Base-by-base conservation (phyloP, 1,140 invertebrate genomes). In the Temnothorax curvispinosus region DNA sequence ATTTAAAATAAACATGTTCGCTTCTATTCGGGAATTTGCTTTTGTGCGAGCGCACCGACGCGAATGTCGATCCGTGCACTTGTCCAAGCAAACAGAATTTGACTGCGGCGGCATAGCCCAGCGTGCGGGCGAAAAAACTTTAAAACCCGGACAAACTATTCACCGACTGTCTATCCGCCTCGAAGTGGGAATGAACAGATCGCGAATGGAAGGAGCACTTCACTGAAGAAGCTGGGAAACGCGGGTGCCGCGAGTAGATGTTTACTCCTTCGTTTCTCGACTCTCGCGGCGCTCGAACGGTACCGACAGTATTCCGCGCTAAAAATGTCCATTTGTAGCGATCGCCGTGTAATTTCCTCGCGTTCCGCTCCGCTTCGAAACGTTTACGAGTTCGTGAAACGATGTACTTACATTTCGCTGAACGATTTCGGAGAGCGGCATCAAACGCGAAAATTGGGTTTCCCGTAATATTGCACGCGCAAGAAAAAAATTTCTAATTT, bases 171-270 rank as follows among this genome's bases (percentile, higher is more conserved):
- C 82, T 85, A 65, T 78, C 50, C 47, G 38, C 9, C 38, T 35
- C 58, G 15, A 65, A 76, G 62, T 85, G 58, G 50, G 80, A 58
- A 84, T 54, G 82, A 85, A 65, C 74, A 85, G 64, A 75, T 85
- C 47, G 72, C 71, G 74, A 85, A 85, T 85, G 27, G 82, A 77
- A 64, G 82, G 7, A 65, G 74, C 75, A 78, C 82, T 85, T 64
- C 21, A 60, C 74, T 44, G 47, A 65, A 85, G 89, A 92, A 91
- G 84, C 82, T 84, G 32, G 67, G 71, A 78, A 85, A 85, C 72
- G 62, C 27, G 27, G 27, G 54, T 44, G 76, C 60, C 35, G 47
- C 44, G 74, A 65, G 47, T 78, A 62, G 72, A 77, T 78, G 74
- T 76, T 78, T 85, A 65, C 82, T 65, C 47, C 56, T 76, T 78